A percentile compares a stretch with the other conserved stretches of the same genome.
Conservation (phyloP, 2,888 invertebrate genomes). For the Coelogynopora nodosa region DNA sequence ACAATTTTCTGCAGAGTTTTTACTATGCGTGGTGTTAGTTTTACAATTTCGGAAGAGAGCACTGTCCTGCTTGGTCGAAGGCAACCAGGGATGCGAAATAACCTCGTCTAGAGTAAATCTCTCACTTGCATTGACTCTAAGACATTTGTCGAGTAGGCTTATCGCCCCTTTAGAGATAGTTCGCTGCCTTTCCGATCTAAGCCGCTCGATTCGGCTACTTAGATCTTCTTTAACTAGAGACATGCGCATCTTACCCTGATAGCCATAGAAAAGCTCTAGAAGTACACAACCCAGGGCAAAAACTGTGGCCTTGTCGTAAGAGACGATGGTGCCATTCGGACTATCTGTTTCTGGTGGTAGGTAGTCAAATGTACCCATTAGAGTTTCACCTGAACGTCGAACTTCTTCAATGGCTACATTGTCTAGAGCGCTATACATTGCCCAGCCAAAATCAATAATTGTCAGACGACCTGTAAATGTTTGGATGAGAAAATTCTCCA, state of each 20-base stretch:
- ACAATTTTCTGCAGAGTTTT: too few species aligned
- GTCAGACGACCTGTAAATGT: constrained; percentile 32
- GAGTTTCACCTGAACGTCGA: constrained; percentile 36
- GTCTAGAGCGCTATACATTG: constrained; percentile 39
- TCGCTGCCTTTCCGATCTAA: neutral
- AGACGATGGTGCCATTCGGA: constrained; percentile 32
- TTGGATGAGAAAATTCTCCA: constrained; percentile 38
- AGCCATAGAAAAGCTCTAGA: constrained; percentile 36
- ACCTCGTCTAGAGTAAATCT: constrained; percentile 35
- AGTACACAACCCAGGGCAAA: constrained; percentile 39
- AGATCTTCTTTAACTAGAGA: constrained; percentile 9
- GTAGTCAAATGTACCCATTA: constrained; percentile 42
- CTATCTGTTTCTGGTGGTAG: constrained; percentile 37
- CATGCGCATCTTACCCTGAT: constrained; percentile 34
- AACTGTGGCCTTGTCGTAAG: constrained; percentile 41
- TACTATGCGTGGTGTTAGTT: neutral
- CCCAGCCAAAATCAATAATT: constrained; percentile 41
- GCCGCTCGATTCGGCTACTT: neutral
- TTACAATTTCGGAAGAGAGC: neutral
- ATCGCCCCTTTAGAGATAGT: constrained; percentile 34
- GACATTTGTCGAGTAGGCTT: constrained; percentile 33
- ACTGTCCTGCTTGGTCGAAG: constrained; percentile 17
- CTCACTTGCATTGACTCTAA: constrained; percentile 11
- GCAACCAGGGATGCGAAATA: constrained; percentile 38
- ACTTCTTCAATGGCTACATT: constrained; percentile 35